Evolutionary conservation across 2,113 vertebrate species (phyloP).

Genomic region (Tachysurus vachellii): DNA sequence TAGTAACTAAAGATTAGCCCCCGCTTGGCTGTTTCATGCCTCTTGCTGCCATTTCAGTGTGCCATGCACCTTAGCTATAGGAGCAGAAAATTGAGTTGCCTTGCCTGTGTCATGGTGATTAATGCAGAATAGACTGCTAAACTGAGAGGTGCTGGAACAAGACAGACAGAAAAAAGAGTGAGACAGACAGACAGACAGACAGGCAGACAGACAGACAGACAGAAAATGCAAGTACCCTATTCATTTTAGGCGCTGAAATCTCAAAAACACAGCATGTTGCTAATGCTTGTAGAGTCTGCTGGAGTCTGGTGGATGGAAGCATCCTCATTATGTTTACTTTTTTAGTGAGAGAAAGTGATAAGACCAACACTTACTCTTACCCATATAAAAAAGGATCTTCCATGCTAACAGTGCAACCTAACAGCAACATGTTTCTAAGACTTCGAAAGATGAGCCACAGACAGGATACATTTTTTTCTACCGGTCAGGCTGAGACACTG

Average conservation of each 20-base stretch:
- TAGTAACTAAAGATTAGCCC: conserved; percentile 99
- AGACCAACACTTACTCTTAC: conserved; percentile 46
- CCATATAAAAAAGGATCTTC: conserved; percentile 57
- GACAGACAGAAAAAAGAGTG: background rate
- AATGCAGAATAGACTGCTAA: conserved; percentile 98
- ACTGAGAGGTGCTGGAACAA: conserved; percentile 73
- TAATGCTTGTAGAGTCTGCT: conserved; percentile 48
- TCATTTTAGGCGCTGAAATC: conserved; percentile 20
- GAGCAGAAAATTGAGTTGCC: conserved; percentile 99
- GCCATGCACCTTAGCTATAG: conserved; percentile 96
- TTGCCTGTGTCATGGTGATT: conserved; percentile 99
- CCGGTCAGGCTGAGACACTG: conserved; percentile 41
- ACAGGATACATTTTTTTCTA: conserved; percentile 46
- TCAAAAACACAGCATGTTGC: conserved; percentile 17
- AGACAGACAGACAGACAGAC: conserved; percentile 19
- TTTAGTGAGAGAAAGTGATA: conserved; percentile 4
- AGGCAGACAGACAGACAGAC: conserved; percentile 54
- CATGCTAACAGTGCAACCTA: conserved; percentile 19
- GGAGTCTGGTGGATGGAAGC: conserved; percentile 52
- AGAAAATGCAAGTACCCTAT: background rate
- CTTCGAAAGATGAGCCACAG: conserved; percentile 52
- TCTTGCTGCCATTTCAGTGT: conserved; percentile 86
- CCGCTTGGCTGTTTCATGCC: conserved; percentile 95
- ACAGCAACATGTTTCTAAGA: conserved; percentile 10
- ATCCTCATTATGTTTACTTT: conserved; percentile 33